Evolutionary conservation across 2,797 vertebrate species (phyloP).

Genomic region (Rhinella marina): DNA sequence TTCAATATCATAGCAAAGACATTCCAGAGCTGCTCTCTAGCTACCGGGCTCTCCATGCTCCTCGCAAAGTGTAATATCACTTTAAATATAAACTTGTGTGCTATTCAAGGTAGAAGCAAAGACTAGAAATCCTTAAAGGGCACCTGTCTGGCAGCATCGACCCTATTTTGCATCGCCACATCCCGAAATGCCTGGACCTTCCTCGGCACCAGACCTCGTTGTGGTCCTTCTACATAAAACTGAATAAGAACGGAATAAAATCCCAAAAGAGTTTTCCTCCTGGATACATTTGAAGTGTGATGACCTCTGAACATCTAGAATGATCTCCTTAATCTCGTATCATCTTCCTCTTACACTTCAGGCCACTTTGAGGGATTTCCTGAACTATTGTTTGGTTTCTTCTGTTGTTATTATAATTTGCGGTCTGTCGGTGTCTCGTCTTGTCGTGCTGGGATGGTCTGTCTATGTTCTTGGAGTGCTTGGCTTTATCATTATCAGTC

Average conservation of each 20-base stretch:
- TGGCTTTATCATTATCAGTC: no score
- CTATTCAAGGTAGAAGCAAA: background rate
- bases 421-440: background rate
- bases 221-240: no score
- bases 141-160: no score
- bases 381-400: background rate
- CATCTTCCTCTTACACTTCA: slow-evolving; percentile 16
- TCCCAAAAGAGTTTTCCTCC: background rate
- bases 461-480: background rate
- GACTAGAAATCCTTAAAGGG: background rate
- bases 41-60: background rate
- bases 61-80: background rate
- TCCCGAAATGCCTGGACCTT: no score
- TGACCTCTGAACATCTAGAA: background rate
- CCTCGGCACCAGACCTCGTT: no score
- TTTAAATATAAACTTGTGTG: background rate
- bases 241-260: background rate
- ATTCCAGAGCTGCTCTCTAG: background rate
- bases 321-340: background rate
- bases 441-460: background rate
- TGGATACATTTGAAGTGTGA: background rate
- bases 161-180: no score
- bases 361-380: background rate
- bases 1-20: background rate
- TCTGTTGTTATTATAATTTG: background rate